Percentiles rank a stretch among this genome's conserved stretches.
phyloP scores from a whole-genome alignment of 2,113 vertebrate genomes.

The Tragulus kanchil region DNA sequence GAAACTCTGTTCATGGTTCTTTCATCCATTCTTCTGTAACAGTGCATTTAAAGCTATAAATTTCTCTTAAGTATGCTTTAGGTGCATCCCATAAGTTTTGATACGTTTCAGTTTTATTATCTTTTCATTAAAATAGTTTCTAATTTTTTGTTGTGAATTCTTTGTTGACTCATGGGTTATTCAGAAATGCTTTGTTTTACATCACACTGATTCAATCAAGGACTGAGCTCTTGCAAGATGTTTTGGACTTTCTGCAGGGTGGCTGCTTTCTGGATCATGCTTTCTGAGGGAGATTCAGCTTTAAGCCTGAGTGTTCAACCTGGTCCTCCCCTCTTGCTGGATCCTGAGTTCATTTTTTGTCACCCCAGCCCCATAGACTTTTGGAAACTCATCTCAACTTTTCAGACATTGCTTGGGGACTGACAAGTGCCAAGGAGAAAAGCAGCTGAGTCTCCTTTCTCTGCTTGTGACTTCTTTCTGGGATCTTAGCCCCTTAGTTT shows the following conservation, averaged over 20 bases:
- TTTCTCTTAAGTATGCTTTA: conserved; percentile 46
- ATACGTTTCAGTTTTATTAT: conserved; percentile 41
- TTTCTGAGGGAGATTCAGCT: neutral
- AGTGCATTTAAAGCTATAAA: neutral
- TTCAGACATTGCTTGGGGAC: neutral
- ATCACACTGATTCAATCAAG: neutral
- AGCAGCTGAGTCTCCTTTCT: neutral
- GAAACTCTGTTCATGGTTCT: conserved; percentile 3
- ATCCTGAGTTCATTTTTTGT: neutral
- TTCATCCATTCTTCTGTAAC: neutral
- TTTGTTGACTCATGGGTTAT: neutral
- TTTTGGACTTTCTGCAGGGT: neutral
- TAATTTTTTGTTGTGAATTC: conserved; percentile 9
- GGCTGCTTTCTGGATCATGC: neutral
- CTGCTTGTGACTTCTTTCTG: neutral
- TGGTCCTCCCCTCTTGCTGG: neutral
- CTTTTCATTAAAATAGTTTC: conserved; percentile 54
- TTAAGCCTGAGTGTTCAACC: neutral
- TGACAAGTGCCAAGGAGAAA: neutral
- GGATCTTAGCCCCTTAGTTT: neutral
- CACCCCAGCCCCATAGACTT: neutral
- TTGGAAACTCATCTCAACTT: neutral
- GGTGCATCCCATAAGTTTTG: neutral
- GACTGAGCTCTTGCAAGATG: neutral
- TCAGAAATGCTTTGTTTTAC: conserved; percentile 18